These are phyloP conservation scores for Lasioglossum malachurum DNA, from an alignment of 2,888 invertebrate genomes.

Conservation along the genomic window DNA sequence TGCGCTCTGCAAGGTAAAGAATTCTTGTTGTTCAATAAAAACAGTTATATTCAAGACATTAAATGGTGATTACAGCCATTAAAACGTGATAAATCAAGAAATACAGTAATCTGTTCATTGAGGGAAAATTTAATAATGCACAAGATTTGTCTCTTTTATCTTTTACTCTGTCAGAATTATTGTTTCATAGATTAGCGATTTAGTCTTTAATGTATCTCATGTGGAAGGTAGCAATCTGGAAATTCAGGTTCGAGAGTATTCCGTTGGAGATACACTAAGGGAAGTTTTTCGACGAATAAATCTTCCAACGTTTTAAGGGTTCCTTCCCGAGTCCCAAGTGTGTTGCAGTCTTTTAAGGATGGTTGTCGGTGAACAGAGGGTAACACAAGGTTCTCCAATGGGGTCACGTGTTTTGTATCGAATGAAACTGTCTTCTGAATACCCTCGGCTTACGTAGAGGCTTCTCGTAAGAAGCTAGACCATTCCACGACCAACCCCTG, in stretches of 20 bases:
- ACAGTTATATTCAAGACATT: too few species aligned
- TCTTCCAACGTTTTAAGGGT: neutral
- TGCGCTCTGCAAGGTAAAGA: too few species aligned
- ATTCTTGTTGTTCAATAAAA: too few species aligned
- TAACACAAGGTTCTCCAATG: slow-evolving; percentile 7
- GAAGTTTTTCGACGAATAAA: neutral
- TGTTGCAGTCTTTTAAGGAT: slow-evolving; percentile 12
- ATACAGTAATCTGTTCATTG: too few species aligned
- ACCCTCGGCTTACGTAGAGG: neutral
- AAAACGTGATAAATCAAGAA: too few species aligned
- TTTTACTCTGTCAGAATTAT: neutral
- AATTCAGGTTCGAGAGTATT: neutral
- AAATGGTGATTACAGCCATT: too few species aligned
- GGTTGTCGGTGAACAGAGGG: slow-evolving; percentile 3
- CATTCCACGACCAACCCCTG: neutral
- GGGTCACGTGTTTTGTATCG: slow-evolving; percentile 39
- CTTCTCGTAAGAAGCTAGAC: slow-evolving; percentile 1
- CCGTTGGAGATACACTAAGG: too few species aligned
- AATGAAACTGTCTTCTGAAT: slow-evolving; percentile 31
- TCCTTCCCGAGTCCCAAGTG: neutral
- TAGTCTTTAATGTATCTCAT: neutral
- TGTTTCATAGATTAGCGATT: neutral
- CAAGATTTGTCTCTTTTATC: neutral
- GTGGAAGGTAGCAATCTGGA: too few species aligned
- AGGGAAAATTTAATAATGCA: neutral